A percentile compares a stretch with the other conserved stretches of the same genome.
Evolutionary conservation across 2,888 invertebrate genomes (phyloP).

Genomic region (Protodeltote pygarga): DNA sequence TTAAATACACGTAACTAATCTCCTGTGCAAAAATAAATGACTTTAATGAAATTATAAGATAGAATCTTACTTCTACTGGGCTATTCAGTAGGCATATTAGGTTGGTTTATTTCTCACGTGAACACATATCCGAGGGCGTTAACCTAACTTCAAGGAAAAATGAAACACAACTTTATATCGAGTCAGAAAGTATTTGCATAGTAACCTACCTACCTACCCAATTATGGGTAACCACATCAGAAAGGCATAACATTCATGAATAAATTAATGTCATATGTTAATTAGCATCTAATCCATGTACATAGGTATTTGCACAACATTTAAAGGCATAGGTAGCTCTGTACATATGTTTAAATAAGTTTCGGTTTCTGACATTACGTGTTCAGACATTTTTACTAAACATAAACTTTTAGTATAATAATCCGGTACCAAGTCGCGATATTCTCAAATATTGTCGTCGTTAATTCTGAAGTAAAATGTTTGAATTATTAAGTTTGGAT

Average conservation of each 20-base stretch:
- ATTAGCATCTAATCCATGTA: background rate
- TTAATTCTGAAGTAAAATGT: conserved; percentile 10
- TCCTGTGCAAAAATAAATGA: no score
- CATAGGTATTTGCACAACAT: conserved; percentile 15
- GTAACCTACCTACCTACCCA: no score
- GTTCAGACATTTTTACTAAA: background rate
- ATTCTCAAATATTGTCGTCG: conserved; percentile 11
- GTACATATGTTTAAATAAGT: background rate
- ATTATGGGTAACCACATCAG: no score
- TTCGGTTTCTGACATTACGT: conserved; percentile 4
- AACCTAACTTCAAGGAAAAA: no score
- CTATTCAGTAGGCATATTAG: background rate
- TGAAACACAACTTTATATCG: no score
- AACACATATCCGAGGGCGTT: background rate
- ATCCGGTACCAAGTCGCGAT: conserved; percentile 30
- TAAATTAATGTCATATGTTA: conserved; percentile 12
- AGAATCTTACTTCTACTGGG: no score
- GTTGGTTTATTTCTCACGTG: conserved; percentile 5
- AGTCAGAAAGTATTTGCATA: no score
- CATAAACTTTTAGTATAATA: background rate
- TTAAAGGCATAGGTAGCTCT: conserved; percentile 7
- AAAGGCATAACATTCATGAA: conserved; percentile 2
- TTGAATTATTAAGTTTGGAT: conserved; percentile 22
- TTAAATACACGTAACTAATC: no score
- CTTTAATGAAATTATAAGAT: no score